Conservation (phyloP, 2,113 vertebrate species). For the Fregetta grallaria region DNA sequence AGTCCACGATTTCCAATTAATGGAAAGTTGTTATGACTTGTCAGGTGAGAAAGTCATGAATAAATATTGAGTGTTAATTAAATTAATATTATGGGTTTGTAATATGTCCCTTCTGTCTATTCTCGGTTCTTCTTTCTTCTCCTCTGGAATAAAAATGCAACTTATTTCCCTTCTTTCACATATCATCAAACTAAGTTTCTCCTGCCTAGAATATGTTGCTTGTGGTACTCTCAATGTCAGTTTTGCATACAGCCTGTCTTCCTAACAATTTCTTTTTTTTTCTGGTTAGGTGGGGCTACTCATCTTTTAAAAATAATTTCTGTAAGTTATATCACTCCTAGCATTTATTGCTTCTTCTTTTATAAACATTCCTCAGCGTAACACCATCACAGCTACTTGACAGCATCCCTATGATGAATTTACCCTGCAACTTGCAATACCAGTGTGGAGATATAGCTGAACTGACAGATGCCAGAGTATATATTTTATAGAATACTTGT, state of each 20-base stretch:
- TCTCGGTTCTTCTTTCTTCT: background rate
- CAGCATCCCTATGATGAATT: background rate
- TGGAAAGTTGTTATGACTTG: background rate
- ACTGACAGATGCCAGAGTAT: background rate
- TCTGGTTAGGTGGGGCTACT: background rate
- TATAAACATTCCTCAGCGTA: background rate
- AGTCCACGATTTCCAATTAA: background rate
- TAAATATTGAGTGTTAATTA: background rate
- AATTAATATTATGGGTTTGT: background rate
- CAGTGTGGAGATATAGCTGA: background rate
- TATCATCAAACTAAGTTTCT: background rate
- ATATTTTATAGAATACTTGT: background rate
- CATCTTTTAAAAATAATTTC: background rate
- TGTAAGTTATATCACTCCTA: background rate
- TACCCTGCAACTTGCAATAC: background rate
- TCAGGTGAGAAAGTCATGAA: background rate
- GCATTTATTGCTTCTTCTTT: background rate
- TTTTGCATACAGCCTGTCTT: background rate
- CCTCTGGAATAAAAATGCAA: background rate
- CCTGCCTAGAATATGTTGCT: background rate
- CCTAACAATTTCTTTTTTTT: background rate
- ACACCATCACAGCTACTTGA: background rate
- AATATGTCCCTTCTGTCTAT: background rate
- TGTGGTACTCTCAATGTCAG: background rate
- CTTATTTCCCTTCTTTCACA: background rate